Conservation (phyloP, 2,888 invertebrate genomes). For the Diarsia mendica region DNA sequence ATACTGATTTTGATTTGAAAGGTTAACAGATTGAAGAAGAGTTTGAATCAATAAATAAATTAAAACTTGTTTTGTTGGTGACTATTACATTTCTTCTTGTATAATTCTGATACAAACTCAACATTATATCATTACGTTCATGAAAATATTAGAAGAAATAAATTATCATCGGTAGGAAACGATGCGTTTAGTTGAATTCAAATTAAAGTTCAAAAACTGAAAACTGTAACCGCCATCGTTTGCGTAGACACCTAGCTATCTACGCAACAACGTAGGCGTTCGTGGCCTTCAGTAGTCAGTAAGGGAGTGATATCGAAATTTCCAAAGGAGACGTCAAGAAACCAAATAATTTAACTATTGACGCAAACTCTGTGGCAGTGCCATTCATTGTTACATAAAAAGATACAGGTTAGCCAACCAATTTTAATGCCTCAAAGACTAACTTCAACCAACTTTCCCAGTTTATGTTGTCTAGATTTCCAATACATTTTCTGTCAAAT, state of each 20-base stretch:
- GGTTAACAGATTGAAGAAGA: not conserved
- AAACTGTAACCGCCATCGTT: not conserved
- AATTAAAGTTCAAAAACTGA: not conserved
- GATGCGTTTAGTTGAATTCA: not conserved
- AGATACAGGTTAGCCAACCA: not conserved
- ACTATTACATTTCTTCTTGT: not conserved
- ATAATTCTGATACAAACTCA: not conserved
- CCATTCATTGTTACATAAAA: no score
- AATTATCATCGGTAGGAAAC: not conserved
- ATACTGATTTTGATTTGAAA: constrained; percentile 7
- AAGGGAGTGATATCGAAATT: not conserved
- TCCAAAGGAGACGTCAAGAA: not conserved
- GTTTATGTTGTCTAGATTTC: not conserved
- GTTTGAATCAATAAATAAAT: not conserved
- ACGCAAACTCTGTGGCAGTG: no score
- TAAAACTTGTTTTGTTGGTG: not conserved
- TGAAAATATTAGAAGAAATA: not conserved
- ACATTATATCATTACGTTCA: not conserved
- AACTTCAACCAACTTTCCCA: not conserved
- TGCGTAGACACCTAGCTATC: no score
- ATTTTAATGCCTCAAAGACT: not conserved
- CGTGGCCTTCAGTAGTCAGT: not conserved
- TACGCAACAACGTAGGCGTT: not conserved
- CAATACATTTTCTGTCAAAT: not conserved
- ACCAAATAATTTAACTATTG: not conserved